phyloP scores from a whole-genome alignment of 2,888 invertebrate genomes.

The Lapara coniferarum region DNA sequence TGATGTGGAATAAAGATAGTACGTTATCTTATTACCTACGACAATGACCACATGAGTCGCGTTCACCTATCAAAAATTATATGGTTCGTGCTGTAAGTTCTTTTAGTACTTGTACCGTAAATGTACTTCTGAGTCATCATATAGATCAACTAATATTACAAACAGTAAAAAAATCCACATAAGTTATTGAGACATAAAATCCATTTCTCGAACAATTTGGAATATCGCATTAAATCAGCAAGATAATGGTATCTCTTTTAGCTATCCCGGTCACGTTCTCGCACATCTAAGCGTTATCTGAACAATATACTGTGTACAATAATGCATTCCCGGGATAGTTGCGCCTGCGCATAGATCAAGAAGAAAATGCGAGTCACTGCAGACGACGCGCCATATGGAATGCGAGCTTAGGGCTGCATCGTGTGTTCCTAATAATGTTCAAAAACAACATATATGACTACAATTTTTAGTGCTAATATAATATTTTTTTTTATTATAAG shows the following conservation, averaged over 20 bases:
- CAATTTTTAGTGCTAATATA: too few species aligned
- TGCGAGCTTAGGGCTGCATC: constrained; percentile 5
- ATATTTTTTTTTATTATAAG: too few species aligned
- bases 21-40: too few species aligned
- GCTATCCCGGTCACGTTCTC: constrained; percentile 37
- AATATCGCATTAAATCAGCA: constrained; percentile 16
- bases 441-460: too few species aligned
- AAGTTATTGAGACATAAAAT: too few species aligned
- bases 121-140: not conserved
- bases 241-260: constrained; percentile 39
- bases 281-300: constrained; percentile 39
- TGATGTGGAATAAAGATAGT: too few species aligned
- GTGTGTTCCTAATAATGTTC: too few species aligned
- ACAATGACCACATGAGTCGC: too few species aligned
- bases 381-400: constrained; percentile 20
- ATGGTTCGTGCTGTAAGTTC: too few species aligned
- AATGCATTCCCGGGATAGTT: constrained; percentile 42
- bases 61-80: too few species aligned
- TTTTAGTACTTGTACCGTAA: not conserved
- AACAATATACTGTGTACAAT: constrained; percentile 39
- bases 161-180: not conserved
- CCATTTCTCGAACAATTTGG: not conserved
- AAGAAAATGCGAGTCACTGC: constrained; percentile 5
- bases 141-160: not conserved
- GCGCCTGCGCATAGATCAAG: constrained; percentile 45